A percentile compares a stretch with the other conserved stretches of the same genome.
Conservation (phyloP, 2,888 invertebrate genomes). For the Melinaea menophilus region DNA sequence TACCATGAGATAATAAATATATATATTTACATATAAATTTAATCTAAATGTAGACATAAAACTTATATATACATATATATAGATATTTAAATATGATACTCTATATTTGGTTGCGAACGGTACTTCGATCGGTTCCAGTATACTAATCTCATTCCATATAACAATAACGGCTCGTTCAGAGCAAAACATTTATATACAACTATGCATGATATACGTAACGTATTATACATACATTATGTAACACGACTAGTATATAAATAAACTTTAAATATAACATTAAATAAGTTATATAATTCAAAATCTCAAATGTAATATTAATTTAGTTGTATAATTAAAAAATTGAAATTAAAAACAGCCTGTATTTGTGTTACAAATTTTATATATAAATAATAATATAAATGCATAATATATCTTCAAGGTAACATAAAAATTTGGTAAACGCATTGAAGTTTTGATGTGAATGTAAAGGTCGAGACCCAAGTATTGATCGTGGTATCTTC, state of each 20-base stretch:
- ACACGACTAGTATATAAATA: neutral
- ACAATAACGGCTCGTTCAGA: constrained; percentile 68
- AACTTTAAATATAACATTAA: neutral
- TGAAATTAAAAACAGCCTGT: no score
- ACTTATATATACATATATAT: neutral
- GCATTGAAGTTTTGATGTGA: constrained; percentile 1
- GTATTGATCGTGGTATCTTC: constrained; percentile 31
- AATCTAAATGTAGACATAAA: no score
- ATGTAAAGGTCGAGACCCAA: constrained; percentile 37
- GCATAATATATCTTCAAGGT: neutral
- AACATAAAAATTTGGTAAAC: constrained; percentile 1
- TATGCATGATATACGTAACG: constrained; percentile 27
- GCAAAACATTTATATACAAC: constrained; percentile 59
- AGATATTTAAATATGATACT: constrained; percentile 21
- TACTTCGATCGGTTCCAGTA: constrained; percentile 62
- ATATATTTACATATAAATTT: no score
- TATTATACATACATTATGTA: constrained; percentile 13
- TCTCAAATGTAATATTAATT: neutral
- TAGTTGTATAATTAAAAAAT: neutral
- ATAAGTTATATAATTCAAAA: neutral
- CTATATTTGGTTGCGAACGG: constrained; percentile 53
- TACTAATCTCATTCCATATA: constrained; percentile 70
- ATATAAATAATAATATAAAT: neutral
- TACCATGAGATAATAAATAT: no score
- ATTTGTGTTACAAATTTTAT: no score